Evolutionary conservation across 1,140 invertebrate genomes (phyloP).

Genomic region (Hirudo medicinalis): DNA sequence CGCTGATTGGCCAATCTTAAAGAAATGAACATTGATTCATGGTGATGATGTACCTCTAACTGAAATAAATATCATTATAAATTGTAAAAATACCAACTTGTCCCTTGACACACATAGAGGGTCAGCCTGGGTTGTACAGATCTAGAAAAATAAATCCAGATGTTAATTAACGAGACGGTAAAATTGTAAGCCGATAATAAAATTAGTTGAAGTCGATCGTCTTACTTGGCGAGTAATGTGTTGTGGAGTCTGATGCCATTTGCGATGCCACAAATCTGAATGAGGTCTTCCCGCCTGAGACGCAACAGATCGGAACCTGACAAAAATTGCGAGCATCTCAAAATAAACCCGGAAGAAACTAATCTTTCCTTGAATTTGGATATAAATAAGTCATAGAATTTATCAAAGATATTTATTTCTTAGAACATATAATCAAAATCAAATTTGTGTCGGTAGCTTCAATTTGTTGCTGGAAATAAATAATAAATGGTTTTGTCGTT

Average conservation of each 20-base stretch:
- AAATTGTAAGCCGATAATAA: background rate
- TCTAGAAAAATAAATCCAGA: slow-evolving; percentile 6
- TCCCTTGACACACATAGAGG: slow-evolving; percentile 12
- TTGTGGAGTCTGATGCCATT: slow-evolving; percentile 79
- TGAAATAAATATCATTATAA: background rate
- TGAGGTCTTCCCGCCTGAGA: slow-evolving; percentile 74
- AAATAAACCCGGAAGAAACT: no score
- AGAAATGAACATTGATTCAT: no score
- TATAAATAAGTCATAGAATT: no score
- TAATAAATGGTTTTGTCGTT: no score
- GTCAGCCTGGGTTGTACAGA: slow-evolving; percentile 13
- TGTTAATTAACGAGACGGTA: background rate
- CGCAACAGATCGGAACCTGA: slow-evolving; percentile 64
- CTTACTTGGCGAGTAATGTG: slow-evolving; percentile 55
- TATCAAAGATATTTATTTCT: no score
- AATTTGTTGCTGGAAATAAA: no score
- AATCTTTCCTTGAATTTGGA: no score
- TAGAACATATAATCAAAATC: no score
- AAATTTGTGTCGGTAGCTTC: no score
- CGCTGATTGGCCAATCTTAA: no score
- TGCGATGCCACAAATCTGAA: slow-evolving; percentile 80
- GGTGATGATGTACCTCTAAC: no score
- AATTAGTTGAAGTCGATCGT: background rate
- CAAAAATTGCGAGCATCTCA: background rate
- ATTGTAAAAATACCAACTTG: slow-evolving; percentile 8